Evolutionary conservation across 2,113 vertebrate genomes (phyloP).

Genomic region (Rattus rattus): DNA sequence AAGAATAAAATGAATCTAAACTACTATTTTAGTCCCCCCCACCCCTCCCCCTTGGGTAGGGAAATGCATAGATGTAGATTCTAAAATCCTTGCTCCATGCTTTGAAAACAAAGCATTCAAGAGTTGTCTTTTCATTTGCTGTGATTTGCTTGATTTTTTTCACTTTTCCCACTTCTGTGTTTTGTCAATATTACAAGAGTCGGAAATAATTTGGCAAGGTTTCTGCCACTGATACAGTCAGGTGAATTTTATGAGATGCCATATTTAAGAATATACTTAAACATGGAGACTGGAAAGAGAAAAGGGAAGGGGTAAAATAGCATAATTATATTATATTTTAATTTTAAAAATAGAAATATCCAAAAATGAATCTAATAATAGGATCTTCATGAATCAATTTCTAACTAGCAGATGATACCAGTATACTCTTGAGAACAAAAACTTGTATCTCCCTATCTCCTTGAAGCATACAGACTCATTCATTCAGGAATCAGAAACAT

Average conservation of each 20-base stretch:
- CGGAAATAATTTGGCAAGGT: background rate
- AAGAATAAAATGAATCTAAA: background rate
- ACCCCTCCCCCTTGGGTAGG: background rate
- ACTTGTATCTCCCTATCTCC: no score
- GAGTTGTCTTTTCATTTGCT: background rate
- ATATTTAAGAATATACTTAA: background rate
- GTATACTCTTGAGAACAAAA: no score
- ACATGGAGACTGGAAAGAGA: no score
- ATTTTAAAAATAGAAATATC: background rate
- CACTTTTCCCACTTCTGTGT: background rate
- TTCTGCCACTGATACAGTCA: background rate
- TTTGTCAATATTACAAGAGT: background rate
- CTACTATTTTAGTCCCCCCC: background rate
- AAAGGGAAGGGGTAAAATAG: accelerated
- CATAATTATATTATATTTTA: background rate
- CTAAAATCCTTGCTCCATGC: background rate
- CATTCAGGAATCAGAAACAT: no score
- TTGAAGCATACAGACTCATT: no score
- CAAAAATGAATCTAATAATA: background rate
- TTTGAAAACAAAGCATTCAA: background rate
- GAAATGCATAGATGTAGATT: background rate
- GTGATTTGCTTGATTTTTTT: background rate
- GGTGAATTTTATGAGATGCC: background rate
- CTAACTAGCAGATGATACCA: no score
- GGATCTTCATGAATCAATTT: no score